Base-by-base conservation (phyloP, 2,113 vertebrate species). In the Camarhynchus parvulus region DNA sequence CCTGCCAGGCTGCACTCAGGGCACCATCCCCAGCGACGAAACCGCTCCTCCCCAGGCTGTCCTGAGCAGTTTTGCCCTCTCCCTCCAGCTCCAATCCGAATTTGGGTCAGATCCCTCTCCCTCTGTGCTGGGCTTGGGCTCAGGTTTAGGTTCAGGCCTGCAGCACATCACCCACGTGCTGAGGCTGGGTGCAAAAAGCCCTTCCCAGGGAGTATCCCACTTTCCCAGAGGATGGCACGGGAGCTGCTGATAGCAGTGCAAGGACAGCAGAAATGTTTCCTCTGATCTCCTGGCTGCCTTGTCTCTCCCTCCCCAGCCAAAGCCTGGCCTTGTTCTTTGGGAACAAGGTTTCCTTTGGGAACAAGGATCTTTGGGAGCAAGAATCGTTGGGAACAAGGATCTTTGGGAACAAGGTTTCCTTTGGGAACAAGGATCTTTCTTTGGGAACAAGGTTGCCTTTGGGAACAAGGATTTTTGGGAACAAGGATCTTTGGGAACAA, bases 221-320 rank as follows among this genome's bases (percentile, higher is more conserved):
- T 11, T 4, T 33, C 24, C 44, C 86, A 77, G 78, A 31, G 76
- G 10, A 18, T 5, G 22, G 68, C 50, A 15, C 76, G 53, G 59
- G 6, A 3, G 17, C 75, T 39, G 55, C 25, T 37, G 77, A 0
- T 14, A 6, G 0, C 81, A 33, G 56, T 0, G 10, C 49, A 50
- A 58, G 89, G 58, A 89, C 37, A 87, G 24, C 77, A 52, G 6
- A 7, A 19, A 10, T 5, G 0, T 10, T n/a, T 10, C n/a, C 66
- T 84, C 58, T 89, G 52, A 76, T 62, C 77, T 72, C 31, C 63
- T 41, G 25, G 69, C 79, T 23, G 41, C 89, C 87, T 49, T 22
- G 47, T 41, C 49, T 53, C 41, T 49, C 52, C 21, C 37, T 93
- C 47, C 22, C 31, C 46, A 49, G 62, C 52, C 56, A 42, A 67